A percentile compares a stretch with the other conserved stretches of the same genome.
Conservation (phyloP, 64 coral and sea anemone species). For the Anthopleura sola region DNA sequence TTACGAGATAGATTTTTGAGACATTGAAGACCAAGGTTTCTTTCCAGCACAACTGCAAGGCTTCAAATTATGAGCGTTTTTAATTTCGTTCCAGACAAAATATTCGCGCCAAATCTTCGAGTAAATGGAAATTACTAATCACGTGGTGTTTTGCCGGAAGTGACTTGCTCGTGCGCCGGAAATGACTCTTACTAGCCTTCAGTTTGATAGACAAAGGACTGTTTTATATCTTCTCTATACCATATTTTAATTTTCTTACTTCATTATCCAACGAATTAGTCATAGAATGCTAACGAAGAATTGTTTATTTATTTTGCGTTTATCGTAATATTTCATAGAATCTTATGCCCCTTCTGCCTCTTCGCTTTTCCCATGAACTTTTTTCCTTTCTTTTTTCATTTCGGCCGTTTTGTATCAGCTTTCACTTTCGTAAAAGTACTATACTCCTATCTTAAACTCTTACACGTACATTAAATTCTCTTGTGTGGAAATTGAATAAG, state of each 20-base stretch:
- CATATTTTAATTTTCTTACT: background rate
- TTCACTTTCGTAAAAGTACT: background rate
- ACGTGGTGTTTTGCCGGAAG: slow-evolving; percentile 19
- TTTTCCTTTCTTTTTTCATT: background rate
- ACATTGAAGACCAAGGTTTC: background rate
- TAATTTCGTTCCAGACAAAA: slow-evolving; percentile 1
- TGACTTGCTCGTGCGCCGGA: background rate
- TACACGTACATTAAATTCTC: background rate
- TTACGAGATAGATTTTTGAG: slow-evolving; percentile 35
- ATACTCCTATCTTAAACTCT: too few relatives aligned
- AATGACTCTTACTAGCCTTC: background rate
- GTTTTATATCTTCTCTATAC: background rate
- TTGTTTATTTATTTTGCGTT: too few relatives aligned
- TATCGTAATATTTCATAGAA: too few relatives aligned
- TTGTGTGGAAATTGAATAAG: background rate
- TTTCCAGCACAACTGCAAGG: background rate
- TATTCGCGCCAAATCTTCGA: slow-evolving; percentile 30
- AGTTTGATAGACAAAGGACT: background rate
- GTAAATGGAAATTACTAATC: slow-evolving; percentile 7
- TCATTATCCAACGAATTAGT: too few relatives aligned
- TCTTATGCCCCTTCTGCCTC: too few relatives aligned
- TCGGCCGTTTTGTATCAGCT: background rate
- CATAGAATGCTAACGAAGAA: too few relatives aligned
- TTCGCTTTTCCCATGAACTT: background rate
- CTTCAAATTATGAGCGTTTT: background rate